Base-by-base conservation (phyloP, 2,888 invertebrate species). In the Chrysolina haemoptera region DNA sequence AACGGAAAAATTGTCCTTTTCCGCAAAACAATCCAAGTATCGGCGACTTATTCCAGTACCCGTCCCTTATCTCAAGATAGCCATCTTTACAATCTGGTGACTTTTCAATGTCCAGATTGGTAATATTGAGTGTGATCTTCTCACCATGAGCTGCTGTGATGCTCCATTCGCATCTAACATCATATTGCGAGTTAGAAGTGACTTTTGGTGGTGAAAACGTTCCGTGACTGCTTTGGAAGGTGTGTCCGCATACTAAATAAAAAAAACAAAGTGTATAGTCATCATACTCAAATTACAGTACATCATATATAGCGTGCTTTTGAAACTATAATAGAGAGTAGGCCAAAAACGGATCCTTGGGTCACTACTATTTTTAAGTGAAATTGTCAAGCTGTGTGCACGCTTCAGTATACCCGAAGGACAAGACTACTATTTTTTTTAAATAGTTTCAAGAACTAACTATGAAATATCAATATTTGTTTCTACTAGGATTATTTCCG, bases 121-220 rank as follows among this genome's bases (percentile, higher is more conserved):
- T 97, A 72, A 99, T 93, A 86, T 98, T 98, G 8, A 99, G 90
- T 1, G 96, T 94, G 71, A 99, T 98, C 73, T 96, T 92, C 88
- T 99, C 98, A 0, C 99, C 99, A 83, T 98, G 98, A 0, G 99
- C 98, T 0, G 98, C 98, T 0, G 98, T 96, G 77, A 99, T 98
- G 68, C 99, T 90, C 99, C 99, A 99, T 87, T 98, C 97, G 88
- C 99, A 99, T 62, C 91, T 91, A 0, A 90, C 89, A 27, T 77
- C 89, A 40, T 81, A 80, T 18, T 80, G 80, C 80, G 76, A 89
- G 89, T 82, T 83, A 20, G 80, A 80, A 10, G 80, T 62, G 74
- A 84, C 84, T 0, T 82, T 75, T 0, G 96, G 96, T 0, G 96
- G 94, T 68, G 92, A 91, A 84, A 97, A 95, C 82, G 91, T 92